These are phyloP conservation scores for Drosophila sechellia DNA, from an alignment of 1,140 invertebrate genomes.

Conservation along the genomic window DNA sequence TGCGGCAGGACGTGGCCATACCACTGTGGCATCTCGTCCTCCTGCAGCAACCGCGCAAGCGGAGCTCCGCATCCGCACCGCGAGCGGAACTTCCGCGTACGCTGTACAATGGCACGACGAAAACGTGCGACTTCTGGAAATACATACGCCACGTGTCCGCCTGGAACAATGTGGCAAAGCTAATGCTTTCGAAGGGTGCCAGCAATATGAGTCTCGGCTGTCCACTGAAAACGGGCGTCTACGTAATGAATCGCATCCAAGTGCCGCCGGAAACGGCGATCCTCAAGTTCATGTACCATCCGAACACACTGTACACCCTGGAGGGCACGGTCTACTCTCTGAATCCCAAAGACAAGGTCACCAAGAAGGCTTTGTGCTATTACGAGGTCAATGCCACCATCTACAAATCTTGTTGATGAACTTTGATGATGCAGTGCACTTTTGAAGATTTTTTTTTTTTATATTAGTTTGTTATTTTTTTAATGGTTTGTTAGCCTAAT, in stretches of 20 bases:
- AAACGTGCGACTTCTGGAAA: conserved; percentile 74
- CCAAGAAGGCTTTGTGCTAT: conserved; percentile 43
- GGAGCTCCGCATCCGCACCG: background rate
- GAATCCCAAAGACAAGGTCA: conserved; percentile 48
- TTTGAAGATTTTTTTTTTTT: background rate
- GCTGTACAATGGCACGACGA: conserved; percentile 65
- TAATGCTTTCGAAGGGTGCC: conserved; percentile 55
- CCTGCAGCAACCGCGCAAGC: conserved; percentile 46
- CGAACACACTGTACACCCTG: conserved; percentile 68
- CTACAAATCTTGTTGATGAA: conserved; percentile 55
- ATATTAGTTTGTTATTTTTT: background rate
- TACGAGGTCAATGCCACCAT: conserved; percentile 77
- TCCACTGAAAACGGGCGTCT: conserved; percentile 62
- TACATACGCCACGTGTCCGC: conserved; percentile 64
- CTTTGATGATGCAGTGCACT: no score
- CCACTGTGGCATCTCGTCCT: conserved; percentile 68
- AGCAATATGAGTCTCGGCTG: conserved; percentile 74
- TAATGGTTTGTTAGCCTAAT: no score
- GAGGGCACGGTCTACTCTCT: conserved; percentile 57
- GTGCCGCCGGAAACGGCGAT: conserved; percentile 71
- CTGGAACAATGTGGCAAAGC: conserved; percentile 66
- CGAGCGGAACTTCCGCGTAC: conserved; percentile 47
- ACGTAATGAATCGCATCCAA: conserved; percentile 67
- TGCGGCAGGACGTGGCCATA: conserved; percentile 61
- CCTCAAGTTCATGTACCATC: conserved; percentile 75